Percentiles rank a stretch among this genome's conserved stretches.
phyloP scores from a whole-genome alignment of 2,113 vertebrate species.

The Deroptyus accipitrinus region DNA sequence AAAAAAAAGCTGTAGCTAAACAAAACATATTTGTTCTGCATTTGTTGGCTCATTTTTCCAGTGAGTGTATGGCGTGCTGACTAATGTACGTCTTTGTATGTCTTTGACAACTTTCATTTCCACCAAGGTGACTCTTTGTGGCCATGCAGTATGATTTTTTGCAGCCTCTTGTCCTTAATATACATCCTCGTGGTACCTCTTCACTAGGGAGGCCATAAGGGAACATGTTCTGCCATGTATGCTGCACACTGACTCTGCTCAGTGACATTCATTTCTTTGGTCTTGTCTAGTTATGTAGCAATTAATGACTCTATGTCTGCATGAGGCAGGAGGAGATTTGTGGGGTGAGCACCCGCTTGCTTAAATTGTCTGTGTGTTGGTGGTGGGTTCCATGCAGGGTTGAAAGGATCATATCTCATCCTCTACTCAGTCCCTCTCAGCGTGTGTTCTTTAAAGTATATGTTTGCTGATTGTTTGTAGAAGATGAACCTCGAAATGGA shows the following conservation, averaged over 20 bases:
- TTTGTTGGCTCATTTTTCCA: neutral
- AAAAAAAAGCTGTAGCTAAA: neutral
- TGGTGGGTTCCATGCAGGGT: neutral
- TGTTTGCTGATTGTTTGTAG: neutral
- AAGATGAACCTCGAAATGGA: neutral
- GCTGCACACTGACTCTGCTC: neutral
- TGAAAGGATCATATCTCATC: neutral
- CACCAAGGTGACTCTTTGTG: neutral
- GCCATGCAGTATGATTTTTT: neutral
- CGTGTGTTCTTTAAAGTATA: neutral
- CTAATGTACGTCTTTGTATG: neutral
- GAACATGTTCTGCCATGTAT: fast-evolving
- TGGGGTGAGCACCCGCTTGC: neutral
- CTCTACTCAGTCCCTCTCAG: neutral
- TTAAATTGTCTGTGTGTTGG: neutral
- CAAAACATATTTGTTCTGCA: neutral
- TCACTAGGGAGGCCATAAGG: neutral
- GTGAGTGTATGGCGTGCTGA: neutral
- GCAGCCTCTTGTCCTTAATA: neutral
- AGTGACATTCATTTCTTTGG: neutral
- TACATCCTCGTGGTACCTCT: neutral
- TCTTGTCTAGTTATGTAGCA: neutral
- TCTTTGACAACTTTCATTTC: neutral
- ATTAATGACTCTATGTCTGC: neutral
- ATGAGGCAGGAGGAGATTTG: neutral